Percentiles rank a stretch among this genome's conserved stretches.
These are phyloP conservation scores for Drosophila parthenogenetica DNA, from an alignment of 2,888 invertebrate genomes.

Conservation along the genomic window DNA sequence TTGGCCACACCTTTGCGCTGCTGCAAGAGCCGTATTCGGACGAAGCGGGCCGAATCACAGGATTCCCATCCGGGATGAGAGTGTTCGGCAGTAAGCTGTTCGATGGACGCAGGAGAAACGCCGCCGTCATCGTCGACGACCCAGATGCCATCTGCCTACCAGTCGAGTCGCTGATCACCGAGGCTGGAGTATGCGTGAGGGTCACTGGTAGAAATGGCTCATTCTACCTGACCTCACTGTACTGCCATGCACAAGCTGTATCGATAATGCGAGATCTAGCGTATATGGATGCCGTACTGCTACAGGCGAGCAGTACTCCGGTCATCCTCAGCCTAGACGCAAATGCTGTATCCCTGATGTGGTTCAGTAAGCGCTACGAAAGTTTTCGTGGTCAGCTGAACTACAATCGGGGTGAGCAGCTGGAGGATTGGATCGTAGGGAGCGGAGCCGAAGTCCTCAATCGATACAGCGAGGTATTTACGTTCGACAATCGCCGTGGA, in stretches of 20 bases:
- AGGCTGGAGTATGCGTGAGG: slow-evolving; percentile 42
- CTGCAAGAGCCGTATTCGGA: slow-evolving; percentile 31
- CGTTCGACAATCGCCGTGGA: slow-evolving; percentile 11
- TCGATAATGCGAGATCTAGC: too few species aligned
- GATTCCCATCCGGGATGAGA: too few species aligned
- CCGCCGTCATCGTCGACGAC: too few species aligned
- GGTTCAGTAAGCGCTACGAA: slow-evolving; percentile 21
- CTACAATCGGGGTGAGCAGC: too few species aligned
- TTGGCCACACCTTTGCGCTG: slow-evolving; percentile 13
- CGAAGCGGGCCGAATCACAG: background rate
- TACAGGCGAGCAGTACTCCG: too few species aligned
- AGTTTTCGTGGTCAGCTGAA: too few species aligned
- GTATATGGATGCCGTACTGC: too few species aligned
- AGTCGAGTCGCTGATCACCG: slow-evolving; percentile 14
- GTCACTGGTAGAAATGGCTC: slow-evolving; percentile 35
- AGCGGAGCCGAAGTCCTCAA: background rate
- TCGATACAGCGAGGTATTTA: slow-evolving; percentile 12
- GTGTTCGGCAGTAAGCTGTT: too few species aligned
- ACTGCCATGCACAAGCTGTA: too few species aligned
- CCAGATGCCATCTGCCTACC: slow-evolving; percentile 38
- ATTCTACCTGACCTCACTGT: slow-evolving; percentile 25
- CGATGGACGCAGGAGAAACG: too few species aligned
- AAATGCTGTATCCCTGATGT: slow-evolving; percentile 33
- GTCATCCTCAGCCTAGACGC: too few species aligned
- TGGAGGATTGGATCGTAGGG: too few species aligned